Conservation (phyloP, 2,113 vertebrate genomes). For the Chlorocebus sabaeus region DNA sequence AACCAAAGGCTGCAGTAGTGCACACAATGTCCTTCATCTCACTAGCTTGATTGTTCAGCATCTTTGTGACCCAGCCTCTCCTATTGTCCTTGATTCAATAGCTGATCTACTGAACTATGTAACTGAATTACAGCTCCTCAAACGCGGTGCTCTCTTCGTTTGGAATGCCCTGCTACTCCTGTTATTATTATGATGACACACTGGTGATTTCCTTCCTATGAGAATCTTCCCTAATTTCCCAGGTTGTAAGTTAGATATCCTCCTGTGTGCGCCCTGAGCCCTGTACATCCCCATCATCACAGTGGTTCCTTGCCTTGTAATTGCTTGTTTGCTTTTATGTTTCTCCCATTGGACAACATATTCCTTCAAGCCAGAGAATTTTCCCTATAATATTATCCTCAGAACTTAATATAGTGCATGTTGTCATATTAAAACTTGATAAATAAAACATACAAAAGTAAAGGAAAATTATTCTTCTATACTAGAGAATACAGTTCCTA, state of each 20-base stretch:
- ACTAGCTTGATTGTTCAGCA: not conserved
- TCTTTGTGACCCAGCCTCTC: not conserved
- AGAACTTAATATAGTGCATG: not conserved
- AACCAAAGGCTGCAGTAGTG: not conserved
- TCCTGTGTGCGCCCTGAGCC: not conserved
- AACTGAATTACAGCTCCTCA: not conserved
- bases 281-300: rapidly evolving
- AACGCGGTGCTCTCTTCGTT: not conserved
- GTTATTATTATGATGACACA: not conserved
- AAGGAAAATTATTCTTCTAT: not conserved
- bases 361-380: not conserved
- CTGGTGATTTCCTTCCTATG: not conserved
- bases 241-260: not conserved
- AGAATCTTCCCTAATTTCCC: not conserved
- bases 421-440: not conserved
- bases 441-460: not conserved
- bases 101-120: too few relatives aligned
- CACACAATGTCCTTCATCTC: not conserved
- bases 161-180: not conserved
- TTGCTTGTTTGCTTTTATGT: not conserved
- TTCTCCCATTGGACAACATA: not conserved
- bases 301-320: not conserved
- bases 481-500: not conserved
- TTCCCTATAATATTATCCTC: not conserved
- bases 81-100: not conserved